These are phyloP conservation scores for Galendromus occidentalis DNA, from an alignment of 1,140 invertebrate species.

Conservation along the genomic window DNA sequence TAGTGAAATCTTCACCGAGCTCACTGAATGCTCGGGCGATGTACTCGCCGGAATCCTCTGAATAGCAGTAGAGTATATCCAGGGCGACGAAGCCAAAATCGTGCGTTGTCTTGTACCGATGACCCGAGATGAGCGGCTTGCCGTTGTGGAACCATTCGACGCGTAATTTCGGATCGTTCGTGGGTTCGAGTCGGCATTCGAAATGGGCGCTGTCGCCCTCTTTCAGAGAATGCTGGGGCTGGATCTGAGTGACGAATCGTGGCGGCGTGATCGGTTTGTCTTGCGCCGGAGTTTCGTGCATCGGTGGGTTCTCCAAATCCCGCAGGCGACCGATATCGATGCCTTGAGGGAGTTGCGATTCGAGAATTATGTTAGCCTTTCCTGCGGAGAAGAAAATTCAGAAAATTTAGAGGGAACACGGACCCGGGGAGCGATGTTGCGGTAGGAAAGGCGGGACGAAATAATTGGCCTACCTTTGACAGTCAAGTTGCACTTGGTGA, in stretches of 20 bases:
- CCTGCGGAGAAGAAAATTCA: conserved; percentile 25
- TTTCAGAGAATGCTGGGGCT: conserved; percentile 38
- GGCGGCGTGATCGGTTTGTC: conserved; percentile 50
- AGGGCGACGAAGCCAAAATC: conserved; percentile 87
- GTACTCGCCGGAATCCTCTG: conserved; percentile 83
- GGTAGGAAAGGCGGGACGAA: background rate
- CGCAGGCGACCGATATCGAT: conserved; percentile 79
- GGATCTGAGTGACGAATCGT: conserved; percentile 52
- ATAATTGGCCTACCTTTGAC: conserved; percentile 16
- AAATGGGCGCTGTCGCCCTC: conserved; percentile 81
- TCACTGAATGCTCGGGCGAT: conserved; percentile 66
- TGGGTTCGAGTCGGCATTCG: conserved; percentile 80
- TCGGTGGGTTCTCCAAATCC: conserved; percentile 65
- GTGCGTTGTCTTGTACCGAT: conserved; percentile 71
- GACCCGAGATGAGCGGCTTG: conserved; percentile 61
- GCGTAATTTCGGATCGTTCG: conserved; percentile 71
- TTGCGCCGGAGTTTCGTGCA: conserved; percentile 40
- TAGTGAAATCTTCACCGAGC: conserved; percentile 65
- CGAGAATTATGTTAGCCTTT: conserved; percentile 68
- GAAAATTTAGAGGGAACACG: background rate
- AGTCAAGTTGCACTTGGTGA: conserved; percentile 52
- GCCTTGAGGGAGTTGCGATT: conserved; percentile 73
- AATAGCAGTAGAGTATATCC: conserved; percentile 76
- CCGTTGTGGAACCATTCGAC: conserved; percentile 87
- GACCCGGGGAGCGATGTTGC: background rate